Evolutionary conservation across 2,888 invertebrate genomes (phyloP), one percentile per base, ranked within the genome.

Genomic region (Idaea aversata): DNA sequence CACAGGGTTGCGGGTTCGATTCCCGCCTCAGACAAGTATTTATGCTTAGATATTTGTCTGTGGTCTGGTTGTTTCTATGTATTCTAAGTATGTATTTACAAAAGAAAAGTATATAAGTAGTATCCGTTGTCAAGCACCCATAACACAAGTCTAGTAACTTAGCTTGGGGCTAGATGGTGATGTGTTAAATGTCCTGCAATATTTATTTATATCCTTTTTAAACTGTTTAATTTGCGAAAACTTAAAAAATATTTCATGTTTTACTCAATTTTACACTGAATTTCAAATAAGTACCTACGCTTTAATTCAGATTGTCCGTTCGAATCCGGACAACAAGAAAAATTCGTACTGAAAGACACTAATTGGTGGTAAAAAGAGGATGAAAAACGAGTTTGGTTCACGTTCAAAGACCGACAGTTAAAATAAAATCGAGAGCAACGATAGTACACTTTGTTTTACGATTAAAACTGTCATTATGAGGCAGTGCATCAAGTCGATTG

Each of bases 311-410:
- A 47, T 47, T 47, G 7, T 10, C 47, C 47, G 47, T 7, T 47
- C 10, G 10, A 47, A 36, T 13, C 7, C 47, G 47, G 47, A 13
- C 47, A 47, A 10, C 13, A 47, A 47, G 47, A 13, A 47, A 47
- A 47, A 36, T 13, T 13, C 7, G 13, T 47, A 16, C 61, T 38
- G 61, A 61, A 16, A 61, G 36, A n/a, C 34, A 61, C 15, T n/a
- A 61, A 61, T 61, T 61, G 36, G 61, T 47, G 47, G 47, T 47
- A 47, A 47, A 47, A 47, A 47, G 47, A 10, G 47, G 47, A 47
- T 47, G 47, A 47, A 47, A 47, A 47, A 47, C 47, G 47, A 47
- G 13, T 4, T 47, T 10, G 47, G 47, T 47, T 47, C 47, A 13
- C 10, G 47, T 47, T 10, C 6, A 47, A 47, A 47, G 47, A 47